Evolutionary conservation across 2,888 invertebrate genomes (phyloP).

Genomic region (Willowsia nigromaculata): DNA sequence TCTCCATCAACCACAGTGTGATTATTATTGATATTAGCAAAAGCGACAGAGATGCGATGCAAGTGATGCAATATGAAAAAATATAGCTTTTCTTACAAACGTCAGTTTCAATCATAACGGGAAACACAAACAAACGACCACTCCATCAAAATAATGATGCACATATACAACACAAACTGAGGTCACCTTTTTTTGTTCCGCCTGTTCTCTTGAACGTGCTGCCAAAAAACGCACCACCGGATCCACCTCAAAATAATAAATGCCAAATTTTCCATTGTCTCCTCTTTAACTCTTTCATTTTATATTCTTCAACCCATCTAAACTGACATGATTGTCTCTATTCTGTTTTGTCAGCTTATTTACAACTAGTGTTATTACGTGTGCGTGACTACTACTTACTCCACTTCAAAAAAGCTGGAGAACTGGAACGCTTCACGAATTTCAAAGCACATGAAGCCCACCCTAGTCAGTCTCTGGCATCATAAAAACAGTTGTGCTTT

Average conservation of each 20-base stretch:
- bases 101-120: not conserved
- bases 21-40: no score
- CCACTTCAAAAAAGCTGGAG: not conserved
- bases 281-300: not conserved
- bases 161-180: not conserved
- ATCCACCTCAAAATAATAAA: no score
- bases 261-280: not conserved
- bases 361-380: not conserved
- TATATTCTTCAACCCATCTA: not conserved
- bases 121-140: no score
- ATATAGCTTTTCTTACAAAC: no score
- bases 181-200: not conserved
- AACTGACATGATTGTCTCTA: conserved; percentile 20
- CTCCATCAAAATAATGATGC: not conserved
- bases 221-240: no score
- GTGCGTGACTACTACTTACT: not conserved
- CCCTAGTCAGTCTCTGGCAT: not conserved
- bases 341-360: conserved; percentile 34
- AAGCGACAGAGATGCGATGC: no score
- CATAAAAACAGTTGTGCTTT: not conserved
- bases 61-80: no score
- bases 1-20: no score
- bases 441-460: not conserved
- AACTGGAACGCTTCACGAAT: not conserved
- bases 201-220: no score